phyloP scores from a whole-genome alignment of 2,113 vertebrate genomes.

The Tautogolabrus adspersus region DNA sequence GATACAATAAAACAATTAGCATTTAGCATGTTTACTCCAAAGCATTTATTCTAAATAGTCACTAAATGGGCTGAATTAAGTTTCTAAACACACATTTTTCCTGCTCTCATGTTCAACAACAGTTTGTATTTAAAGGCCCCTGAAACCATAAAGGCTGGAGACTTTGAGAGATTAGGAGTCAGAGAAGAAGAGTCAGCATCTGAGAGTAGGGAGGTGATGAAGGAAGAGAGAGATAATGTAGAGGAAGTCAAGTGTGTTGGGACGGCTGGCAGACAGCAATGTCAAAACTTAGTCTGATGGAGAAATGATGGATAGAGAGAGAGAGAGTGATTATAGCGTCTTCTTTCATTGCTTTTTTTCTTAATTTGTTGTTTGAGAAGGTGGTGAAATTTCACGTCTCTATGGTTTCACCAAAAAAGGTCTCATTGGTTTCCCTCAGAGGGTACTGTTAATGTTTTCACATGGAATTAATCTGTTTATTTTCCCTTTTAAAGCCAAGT shows the following conservation, averaged over 20 bases:
- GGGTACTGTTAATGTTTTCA: conserved; percentile 7
- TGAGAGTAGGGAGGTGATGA: conserved; percentile 9
- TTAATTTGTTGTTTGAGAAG: conserved; percentile 26
- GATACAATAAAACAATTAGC: too few species aligned
- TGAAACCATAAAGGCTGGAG: not conserved
- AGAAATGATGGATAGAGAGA: conserved; percentile 31
- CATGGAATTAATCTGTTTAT: conserved; percentile 22
- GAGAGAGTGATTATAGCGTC: conserved; percentile 4
- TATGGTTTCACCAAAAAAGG: not conserved
- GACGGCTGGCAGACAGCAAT: conserved; percentile 32
- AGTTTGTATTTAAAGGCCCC: conserved; percentile 1
- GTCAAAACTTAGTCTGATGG: conserved; percentile 53
- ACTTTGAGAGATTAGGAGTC: not conserved
- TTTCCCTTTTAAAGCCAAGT: not conserved
- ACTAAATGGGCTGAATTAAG: not conserved
- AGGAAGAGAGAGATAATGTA: conserved; percentile 43
- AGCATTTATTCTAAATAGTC: not conserved
- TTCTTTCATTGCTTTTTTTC: conserved; percentile 7
- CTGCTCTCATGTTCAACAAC: not conserved
- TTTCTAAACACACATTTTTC: not conserved
- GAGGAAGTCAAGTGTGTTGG: conserved; percentile 28
- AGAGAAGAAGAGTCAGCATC: conserved; percentile 23
- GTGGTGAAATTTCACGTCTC: conserved; percentile 5
- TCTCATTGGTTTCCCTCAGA: not conserved
- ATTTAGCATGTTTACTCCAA: not conserved